These are phyloP conservation scores for Notechis scutatus DNA, from an alignment of 2,113 vertebrate species.

Conservation along the genomic window DNA sequence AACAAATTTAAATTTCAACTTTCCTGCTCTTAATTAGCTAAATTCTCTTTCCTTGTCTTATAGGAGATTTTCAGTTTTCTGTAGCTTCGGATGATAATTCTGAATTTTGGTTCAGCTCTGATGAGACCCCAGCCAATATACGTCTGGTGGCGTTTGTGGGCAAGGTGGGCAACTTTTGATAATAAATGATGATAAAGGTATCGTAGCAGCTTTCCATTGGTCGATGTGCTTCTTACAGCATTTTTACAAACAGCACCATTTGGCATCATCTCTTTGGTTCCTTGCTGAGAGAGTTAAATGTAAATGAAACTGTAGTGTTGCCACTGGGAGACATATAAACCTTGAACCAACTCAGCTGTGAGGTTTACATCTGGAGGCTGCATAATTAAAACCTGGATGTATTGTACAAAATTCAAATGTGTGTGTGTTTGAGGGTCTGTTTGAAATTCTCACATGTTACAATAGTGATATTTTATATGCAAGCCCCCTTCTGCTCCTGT, in stretches of 20 bases:
- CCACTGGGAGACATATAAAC: conserved; percentile 12
- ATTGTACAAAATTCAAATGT: neutral
- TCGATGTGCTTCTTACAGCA: neutral
- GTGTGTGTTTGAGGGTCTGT: neutral
- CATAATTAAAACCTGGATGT: neutral
- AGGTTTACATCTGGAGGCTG: conserved; percentile 21
- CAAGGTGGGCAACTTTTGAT: conserved; percentile 69
- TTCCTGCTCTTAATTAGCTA: neutral
- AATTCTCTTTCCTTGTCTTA: neutral
- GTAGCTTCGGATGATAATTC: conserved; percentile 98
- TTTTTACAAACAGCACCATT: neutral
- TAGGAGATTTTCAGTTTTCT: conserved; percentile 96
- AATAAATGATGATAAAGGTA: neutral
- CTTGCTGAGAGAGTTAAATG: conserved; percentile 25
- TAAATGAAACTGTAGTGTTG: conserved; percentile 8
- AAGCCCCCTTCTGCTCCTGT: neutral
- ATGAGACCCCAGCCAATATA: conserved; percentile 85
- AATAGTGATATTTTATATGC: neutral
- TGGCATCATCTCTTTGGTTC: neutral
- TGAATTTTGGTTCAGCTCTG: conserved; percentile 93
- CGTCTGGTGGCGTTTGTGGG: conserved; percentile 88
- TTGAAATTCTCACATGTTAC: neutral
- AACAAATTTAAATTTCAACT: neutral
- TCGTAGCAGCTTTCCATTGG: neutral
- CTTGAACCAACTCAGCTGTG: conserved; percentile 14